Conservation (phyloP, 30 jellyfish, hydroid and myxozoan genomes). For the Pelagia noctiluca region DNA sequence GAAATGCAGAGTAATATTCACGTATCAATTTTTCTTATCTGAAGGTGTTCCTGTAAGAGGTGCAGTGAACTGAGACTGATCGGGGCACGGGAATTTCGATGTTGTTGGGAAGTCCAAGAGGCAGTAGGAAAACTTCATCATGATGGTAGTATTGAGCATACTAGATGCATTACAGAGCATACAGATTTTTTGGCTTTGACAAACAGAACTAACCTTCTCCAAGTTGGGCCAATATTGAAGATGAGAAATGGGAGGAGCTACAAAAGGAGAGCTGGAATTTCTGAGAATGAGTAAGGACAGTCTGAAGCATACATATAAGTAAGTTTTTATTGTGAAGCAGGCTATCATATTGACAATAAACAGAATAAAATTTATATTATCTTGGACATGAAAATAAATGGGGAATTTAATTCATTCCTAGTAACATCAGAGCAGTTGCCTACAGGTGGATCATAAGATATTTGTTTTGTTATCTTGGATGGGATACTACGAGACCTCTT, state of each 20-base stretch:
- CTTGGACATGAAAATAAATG: too few species aligned
- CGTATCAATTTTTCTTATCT: too few species aligned
- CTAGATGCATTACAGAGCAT: conserved; percentile 33
- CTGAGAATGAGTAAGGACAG: conserved; percentile 27
- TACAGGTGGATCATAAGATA: conserved; percentile 31
- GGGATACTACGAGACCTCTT: conserved; percentile 42
- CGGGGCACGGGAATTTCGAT: conserved; percentile 45
- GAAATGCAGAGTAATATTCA: too few species aligned
- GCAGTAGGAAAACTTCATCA: conserved; percentile 34
- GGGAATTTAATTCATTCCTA: neutral
- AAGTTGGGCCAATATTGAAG: conserved; percentile 33
- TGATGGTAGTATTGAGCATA: conserved; percentile 28
- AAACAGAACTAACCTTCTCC: neutral
- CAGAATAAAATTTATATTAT: too few species aligned
- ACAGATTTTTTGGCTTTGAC: conserved; percentile 30
- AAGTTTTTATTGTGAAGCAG: neutral
- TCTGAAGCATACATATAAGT: neutral
- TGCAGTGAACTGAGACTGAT: too few species aligned
- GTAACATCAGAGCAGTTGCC: conserved; percentile 33
- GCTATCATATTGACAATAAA: neutral
- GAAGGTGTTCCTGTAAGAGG: too few species aligned
- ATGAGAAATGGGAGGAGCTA: conserved; percentile 16
- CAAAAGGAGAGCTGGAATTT: neutral
- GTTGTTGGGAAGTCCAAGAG: conserved; percentile 37
- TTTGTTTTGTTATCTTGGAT: conserved; percentile 32